Evolutionary conservation across 2,797 vertebrate species (phyloP), one percentile per base, ranked within the genome.

Genomic region (Gymnopithys bicolor): DNA sequence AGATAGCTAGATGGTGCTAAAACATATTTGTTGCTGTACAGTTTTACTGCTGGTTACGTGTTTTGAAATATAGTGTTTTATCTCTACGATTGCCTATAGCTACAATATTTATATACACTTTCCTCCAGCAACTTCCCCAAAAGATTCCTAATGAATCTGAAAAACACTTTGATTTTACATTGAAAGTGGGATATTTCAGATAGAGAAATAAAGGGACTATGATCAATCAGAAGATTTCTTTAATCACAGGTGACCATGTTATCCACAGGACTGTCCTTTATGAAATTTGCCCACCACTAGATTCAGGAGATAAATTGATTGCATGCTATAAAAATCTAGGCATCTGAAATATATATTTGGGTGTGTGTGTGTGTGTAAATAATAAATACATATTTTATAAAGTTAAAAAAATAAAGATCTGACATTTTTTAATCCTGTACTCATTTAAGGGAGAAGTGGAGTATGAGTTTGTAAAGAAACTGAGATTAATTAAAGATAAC

Each of bases 1-100:
- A 84, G 60, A 86, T 63, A 94, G 96, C 94, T 97, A 97, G 96
- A 90, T 96, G 94, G 94, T 94, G 95, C 95, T 95, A 93, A 90
- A 97, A 87, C 79, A 93, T 66, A 74, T 68, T 87, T 85, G 35
- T 87, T 95, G 69, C 67, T 76, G n/a, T 69, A 28, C 6, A 88
- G 41, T 39, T 78, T 87, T 80, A 37, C 41, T 14, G 3, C 27
- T 53, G 23, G 27, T 59, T 88, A 23, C 6, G 1, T 19, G 10
- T 74, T 90, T 87, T 77, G 59, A 79, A 95, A 70, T 19, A 76
- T 1, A 0, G 4, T 9, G 0, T 23, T 92, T 93, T 92, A 75
- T 74, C 27, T 84, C 33, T 33, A 0, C 25, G 27, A 21, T n/a
- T 67, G 13, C 55, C 17, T 78, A 9, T 19, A 74, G 58, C 58